Percentiles rank a stretch among this genome's conserved stretches.
These are phyloP conservation scores for Trachymyrmex septentrionalis DNA, from an alignment of 1,140 invertebrate genomes.

Conservation along the genomic window DNA sequence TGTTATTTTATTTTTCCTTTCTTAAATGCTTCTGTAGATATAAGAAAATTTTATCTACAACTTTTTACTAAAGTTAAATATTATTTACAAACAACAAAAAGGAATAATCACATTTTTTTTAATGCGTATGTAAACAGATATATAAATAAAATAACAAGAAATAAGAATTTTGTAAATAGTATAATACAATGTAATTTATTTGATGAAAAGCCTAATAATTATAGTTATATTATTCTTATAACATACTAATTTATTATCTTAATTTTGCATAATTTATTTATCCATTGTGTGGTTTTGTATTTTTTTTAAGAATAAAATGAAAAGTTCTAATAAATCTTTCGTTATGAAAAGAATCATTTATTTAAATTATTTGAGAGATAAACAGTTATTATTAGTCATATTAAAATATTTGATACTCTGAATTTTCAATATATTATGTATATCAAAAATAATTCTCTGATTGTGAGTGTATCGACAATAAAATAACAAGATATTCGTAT, in stretches of 20 bases:
- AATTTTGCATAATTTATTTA: not conserved
- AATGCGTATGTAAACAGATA: not conserved
- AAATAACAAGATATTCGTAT: no score
- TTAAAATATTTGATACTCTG: not conserved
- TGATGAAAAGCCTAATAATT: not conserved
- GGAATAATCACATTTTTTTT: not conserved
- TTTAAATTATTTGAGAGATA: not conserved
- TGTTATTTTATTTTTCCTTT: not conserved
- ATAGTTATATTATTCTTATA: not conserved
- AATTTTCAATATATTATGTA: slow-evolving; percentile 6
- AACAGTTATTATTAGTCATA: not conserved
- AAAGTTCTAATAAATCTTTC: not conserved
- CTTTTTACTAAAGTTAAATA: not conserved
- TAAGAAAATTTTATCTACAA: not conserved
- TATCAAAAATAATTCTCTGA: not conserved
- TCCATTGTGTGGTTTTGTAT: slow-evolving; percentile 5
- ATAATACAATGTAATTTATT: not conserved
- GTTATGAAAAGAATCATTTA: not conserved
- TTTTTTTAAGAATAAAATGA: not conserved
- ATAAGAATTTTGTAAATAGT: not conserved
- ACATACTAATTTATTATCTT: not conserved
- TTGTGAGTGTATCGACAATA: not conserved
- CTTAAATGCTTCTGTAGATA: not conserved
- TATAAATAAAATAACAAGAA: not conserved
- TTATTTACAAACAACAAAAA: not conserved